Base-by-base conservation (phyloP, 2,113 vertebrate genomes). In the Eretmochelys imbricata region DNA sequence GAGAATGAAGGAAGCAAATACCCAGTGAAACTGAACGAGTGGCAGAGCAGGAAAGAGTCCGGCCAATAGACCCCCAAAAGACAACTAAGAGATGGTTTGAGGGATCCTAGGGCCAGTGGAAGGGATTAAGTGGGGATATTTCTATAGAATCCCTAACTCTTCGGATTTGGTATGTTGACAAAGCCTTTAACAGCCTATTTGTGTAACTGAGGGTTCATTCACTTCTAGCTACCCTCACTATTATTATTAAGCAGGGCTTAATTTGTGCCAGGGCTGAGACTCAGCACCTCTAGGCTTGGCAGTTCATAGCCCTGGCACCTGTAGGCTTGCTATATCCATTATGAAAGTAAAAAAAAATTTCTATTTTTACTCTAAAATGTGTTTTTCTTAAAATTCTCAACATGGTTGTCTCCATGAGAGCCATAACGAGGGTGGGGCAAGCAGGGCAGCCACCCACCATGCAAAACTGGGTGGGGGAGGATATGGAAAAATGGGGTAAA, bases 1-100 rank as follows among this genome's bases (percentile, higher is more conserved):
- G 93, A 92, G 93, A 92, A 46, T 83, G 83, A 89, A 42, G 75
- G 87, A 95, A 92, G 48, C 75, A 89, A 85, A 75, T 62, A 88
- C 0, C 0, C 2, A 8, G 62, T 42, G 29, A 75, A 83, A 31
- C 65, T 5, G 27, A 95, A 83, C 10, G 46, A 49, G 51, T 11
- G 11, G 57, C 57, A 88, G 78, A 35, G 93, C 94, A 76, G 38
- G 22, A 46, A 76, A 46, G 72, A 76, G 22, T 46, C 72, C 25
- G 38, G 22, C n/a, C 38, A 46, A 12, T 25, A 69, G 22, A 38
- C 22, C 38, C 19, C 25, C 38, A 76, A 76, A 69, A 25, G 9
- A 76, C 38, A 76, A 12, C 22, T 76, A 38, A 76, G 20, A 76
- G 22, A 76, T 22, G 38, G 38, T 42, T 75, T 42, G 38, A 22